Base-by-base conservation (phyloP, 37 sponge, comb jelly and placozoan species). In the Diacarnus erythraeanus region DNA sequence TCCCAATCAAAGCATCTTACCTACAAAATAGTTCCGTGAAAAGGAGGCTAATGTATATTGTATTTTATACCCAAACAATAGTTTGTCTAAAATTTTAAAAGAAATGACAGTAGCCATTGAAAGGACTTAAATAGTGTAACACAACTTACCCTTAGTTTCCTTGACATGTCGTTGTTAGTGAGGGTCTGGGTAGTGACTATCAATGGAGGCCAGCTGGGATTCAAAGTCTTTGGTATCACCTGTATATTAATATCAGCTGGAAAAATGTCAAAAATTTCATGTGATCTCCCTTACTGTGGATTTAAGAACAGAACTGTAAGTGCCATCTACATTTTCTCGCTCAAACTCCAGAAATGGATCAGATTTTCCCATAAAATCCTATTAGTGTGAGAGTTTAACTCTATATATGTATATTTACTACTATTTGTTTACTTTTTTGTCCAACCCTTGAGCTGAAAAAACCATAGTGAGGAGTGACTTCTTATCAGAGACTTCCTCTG, bases 1-100 rank as follows among this genome's bases (percentile, higher is more conserved):
- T 94, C 95, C 82, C 87, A 90, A 82, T 94, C 95, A 81, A 75
- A 94, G 59, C 95, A 94, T 0, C 56, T 76, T 26, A 89, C 78
- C 93, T 92, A 72, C 57, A 71, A 54, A 15, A 15, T 47, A 47
- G 51, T 47, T 15, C 6, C 51, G 51, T 15, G 51, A 6, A 15
- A 47, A 12, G 6, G 51, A 12, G 51, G 12, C 12, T 47, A 47
- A 47, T 12, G 51, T 47, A 47, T 47, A 47, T 15, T 47, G 51
- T 47, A 47, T 47, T 12, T 12, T 47, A n/a, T n/a, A n/a, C n/a
- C n/a, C n/a, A n/a, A n/a, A n/a, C n/a, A n/a, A n/a, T n/a, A n/a
- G n/a, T n/a, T n/a, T n/a, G n/a, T n/a, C n/a, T n/a, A n/a, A n/a
- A n/a, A n/a, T n/a, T n/a, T n/a, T n/a, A n/a, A n/a, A n/a, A n/a